Base-by-base conservation (phyloP, 2,888 invertebrate genomes). In the Thumatha senex region DNA sequence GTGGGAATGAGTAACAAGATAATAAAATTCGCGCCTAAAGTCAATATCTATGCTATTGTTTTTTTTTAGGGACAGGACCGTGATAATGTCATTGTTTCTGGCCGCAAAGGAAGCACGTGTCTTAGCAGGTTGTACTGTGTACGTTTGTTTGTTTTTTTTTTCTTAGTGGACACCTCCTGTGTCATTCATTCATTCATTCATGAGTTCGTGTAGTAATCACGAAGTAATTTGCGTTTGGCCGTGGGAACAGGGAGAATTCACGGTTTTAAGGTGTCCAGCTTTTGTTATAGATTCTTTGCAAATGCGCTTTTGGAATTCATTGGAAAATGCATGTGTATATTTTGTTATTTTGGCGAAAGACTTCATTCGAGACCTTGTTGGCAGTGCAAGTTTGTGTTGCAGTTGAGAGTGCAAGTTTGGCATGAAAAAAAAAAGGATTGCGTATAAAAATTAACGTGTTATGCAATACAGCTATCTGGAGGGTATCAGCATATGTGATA, bases 51-150 rank as follows among this genome's bases (percentile, higher is more conserved):
- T 24, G 61, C 56, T 34, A 64, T 61, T 72, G 61, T 40, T 65
- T 74, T 79, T 80, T 80, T 72, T 72, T 63, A 63, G 61, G 63
- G 63, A 64, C 56, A 57, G 50, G 46, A 61, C 59, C 61, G 70
- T 67, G 72, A 77, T 82, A 74, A 74, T 70, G 72, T 75, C 63
- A 84, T 89, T 89, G 89, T 90, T 76, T 86, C 76, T 82, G 76
- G 77, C 89, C 89, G 86, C 88, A 87, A 84, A 80, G 76, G 79
- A 85, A 89, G 89, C 76, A 74, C 77, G 77, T 89, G 90, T 87
- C 89, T 82, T 63, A 74, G 78, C 78, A 78, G 80, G 84, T 80
- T 84, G 81, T 76, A 80, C 78, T 71, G 67, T 78, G 18, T 4
- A 24, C 3, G 18, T 24, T 24, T 24, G 18, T 81, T 78, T 83